A percentile compares a stretch with the other conserved stretches of the same genome.
These are phyloP conservation scores for Adoxophyes honmai DNA, from an alignment of 1,140 invertebrate genomes.

Conservation along the genomic window DNA sequence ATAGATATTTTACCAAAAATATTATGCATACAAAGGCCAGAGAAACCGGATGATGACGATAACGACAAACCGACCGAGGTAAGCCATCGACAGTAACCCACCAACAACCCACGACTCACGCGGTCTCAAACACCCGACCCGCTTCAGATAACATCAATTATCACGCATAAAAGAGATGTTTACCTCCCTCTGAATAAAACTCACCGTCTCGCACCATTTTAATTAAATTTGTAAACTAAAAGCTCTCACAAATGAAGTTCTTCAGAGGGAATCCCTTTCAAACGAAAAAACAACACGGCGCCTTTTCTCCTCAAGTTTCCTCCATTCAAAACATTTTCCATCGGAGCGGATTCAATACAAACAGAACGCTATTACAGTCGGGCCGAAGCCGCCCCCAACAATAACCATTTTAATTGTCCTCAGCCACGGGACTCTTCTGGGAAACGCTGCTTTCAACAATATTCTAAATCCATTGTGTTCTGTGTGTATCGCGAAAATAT, in stretches of 20 bases:
- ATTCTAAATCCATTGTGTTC: slow-evolving; percentile 69
- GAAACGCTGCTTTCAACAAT: slow-evolving; percentile 51
- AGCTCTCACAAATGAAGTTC: slow-evolving; percentile 47
- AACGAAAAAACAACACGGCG: slow-evolving; percentile 47
- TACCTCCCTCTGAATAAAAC: slow-evolving; percentile 21
- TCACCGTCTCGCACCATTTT: slow-evolving; percentile 27
- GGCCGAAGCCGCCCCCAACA: slow-evolving; percentile 47
- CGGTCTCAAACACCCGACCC: neutral
- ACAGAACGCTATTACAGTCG: slow-evolving; percentile 48
- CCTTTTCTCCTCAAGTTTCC: slow-evolving; percentile 51
- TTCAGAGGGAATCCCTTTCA: slow-evolving; percentile 41
- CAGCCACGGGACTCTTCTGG: slow-evolving; percentile 49
- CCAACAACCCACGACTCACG: neutral
- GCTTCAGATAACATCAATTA: slow-evolving; percentile 9
- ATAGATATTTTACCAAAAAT: slow-evolving; percentile 92
- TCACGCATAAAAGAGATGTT: slow-evolving; percentile 17
- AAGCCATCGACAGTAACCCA: slow-evolving; percentile 33
- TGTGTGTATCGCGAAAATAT: slow-evolving; percentile 70
- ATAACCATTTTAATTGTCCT: slow-evolving; percentile 69
- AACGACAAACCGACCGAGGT: slow-evolving; percentile 84
- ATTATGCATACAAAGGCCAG: slow-evolving; percentile 90
- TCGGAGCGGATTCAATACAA: slow-evolving; percentile 52
- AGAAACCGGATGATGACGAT: slow-evolving; percentile 83
- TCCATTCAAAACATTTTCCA: slow-evolving; percentile 61
- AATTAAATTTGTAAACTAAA: slow-evolving; percentile 58